Evolutionary conservation across 1,140 invertebrate genomes (phyloP).

Genomic region (Drosophila melanogaster): Release_6_plus_ISO1_MT NC_004354.4:5543501-5544000

Average conservation of each 20-base stretch:
- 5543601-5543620: constrained; percentile 32
- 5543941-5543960: constrained; percentile 82
- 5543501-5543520: not conserved
- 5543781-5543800: constrained; percentile 77
- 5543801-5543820: constrained; percentile 53
- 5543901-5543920: constrained; percentile 27
- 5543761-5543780: constrained; percentile 18
- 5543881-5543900: constrained; percentile 2
- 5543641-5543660: constrained; percentile 80
- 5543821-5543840: constrained; percentile 6
- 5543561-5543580: constrained; percentile 25
- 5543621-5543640: constrained; percentile 79
- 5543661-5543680: constrained; percentile 55
- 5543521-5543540: not conserved
- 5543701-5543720: not conserved
- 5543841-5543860: constrained; percentile 12
- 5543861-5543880: not conserved
- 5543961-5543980: constrained; percentile 84
- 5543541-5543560: constrained; percentile 1
- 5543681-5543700: constrained; percentile 6
- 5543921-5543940: constrained; percentile 53
- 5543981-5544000: constrained; percentile 67
- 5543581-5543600: constrained; percentile 27
- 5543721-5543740: constrained; percentile 16
- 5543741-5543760: constrained; percentile 27